These are phyloP conservation scores for Neodiprion pinetum DNA, from an alignment of 1,140 invertebrate genomes.

Conservation along the genomic window DNA sequence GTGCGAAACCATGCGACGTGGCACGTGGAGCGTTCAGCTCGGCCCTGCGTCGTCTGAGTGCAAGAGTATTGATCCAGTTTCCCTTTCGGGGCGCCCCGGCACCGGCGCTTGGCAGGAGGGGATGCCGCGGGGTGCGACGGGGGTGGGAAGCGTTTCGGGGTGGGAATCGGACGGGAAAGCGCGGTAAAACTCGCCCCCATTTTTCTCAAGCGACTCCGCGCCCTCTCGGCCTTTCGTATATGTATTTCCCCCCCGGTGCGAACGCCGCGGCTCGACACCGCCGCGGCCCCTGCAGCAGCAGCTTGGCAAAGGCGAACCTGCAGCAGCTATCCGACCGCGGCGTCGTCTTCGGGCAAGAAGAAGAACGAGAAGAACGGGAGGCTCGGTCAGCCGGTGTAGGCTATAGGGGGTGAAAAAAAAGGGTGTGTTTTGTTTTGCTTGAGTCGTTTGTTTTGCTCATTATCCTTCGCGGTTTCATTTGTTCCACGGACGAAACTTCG, in stretches of 20 bases:
- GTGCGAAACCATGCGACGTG: not conserved
- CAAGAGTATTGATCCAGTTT: slow-evolving; percentile 6
- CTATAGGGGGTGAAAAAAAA: not conserved
- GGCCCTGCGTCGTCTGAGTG: slow-evolving; percentile 9
- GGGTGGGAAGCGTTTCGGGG: not conserved
- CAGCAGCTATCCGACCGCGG: not conserved
- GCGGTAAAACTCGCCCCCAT: slow-evolving; percentile 13
- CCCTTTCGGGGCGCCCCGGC: not conserved
- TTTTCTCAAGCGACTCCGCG: slow-evolving; percentile 11
- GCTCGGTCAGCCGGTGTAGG: no score
- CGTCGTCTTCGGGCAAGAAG: not conserved
- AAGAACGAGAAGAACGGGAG: no score
- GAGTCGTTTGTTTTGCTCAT: slow-evolving; percentile 17
- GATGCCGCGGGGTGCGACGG: not conserved
- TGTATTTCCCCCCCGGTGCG: not conserved
- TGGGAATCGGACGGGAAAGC: slow-evolving; percentile 1
- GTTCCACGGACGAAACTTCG: not conserved
- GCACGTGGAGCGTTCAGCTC: not conserved
- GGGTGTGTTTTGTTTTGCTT: slow-evolving; percentile 14
- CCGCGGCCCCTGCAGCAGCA: not conserved
- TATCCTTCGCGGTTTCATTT: slow-evolving; percentile 10
- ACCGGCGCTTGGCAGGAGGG: not conserved
- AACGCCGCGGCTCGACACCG: not conserved
- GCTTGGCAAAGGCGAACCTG: not conserved
- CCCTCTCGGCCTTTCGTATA: not conserved